Evolutionary conservation across 2,888 invertebrate genomes (phyloP).

Genomic region (Latrodectus elegans): DNA sequence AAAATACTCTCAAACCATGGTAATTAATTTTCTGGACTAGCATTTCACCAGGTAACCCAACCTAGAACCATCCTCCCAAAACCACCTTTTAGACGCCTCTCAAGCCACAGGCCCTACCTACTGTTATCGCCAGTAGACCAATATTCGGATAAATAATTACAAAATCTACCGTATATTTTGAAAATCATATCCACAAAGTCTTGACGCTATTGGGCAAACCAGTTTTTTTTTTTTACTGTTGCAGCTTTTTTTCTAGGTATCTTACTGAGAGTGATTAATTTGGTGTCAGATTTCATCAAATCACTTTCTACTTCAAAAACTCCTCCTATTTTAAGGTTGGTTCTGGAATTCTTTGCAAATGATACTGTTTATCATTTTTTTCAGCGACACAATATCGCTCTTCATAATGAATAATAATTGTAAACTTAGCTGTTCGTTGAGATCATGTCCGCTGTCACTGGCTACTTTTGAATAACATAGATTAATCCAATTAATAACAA

Average conservation of each 20-base stretch:
- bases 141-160: constrained; percentile 61
- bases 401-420: no score
- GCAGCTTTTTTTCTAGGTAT: no score
- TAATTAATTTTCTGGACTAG: neutral
- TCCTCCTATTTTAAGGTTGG: constrained; percentile 42
- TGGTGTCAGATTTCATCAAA: constrained; percentile 63
- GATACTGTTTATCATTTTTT: neutral
- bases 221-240: constrained; percentile 1
- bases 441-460: no score
- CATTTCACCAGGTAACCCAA: neutral
- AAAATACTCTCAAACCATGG: no score
- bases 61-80: constrained; percentile 19
- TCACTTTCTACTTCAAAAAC: constrained; percentile 57
- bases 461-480: no score
- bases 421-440: no score
- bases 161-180: constrained; percentile 44
- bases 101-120: constrained; percentile 49
- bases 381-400: neutral
- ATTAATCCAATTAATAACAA: no score
- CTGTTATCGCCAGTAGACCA: constrained; percentile 42
- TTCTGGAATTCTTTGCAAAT: neutral
- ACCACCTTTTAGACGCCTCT: constrained; percentile 53
- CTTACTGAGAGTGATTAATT: constrained; percentile 48
- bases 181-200: constrained; percentile 20
- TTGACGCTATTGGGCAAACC: constrained; percentile 34